Evolutionary conservation across 2,113 vertebrate species (phyloP).

Genomic region (Tichodroma muraria): DNA sequence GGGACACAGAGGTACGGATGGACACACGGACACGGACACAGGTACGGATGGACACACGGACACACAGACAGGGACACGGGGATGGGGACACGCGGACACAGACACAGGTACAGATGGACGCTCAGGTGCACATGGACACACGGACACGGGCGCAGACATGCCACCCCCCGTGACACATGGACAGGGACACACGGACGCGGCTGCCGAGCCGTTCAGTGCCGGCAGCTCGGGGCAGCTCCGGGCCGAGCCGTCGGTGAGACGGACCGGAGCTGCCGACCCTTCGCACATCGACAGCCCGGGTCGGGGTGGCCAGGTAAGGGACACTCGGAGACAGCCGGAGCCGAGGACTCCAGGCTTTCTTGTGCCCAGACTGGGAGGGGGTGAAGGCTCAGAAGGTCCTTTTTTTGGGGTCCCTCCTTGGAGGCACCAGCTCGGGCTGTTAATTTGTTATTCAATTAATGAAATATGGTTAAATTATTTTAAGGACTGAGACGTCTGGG

Average conservation of each 20-base stretch:
- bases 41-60: neutral
- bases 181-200: neutral
- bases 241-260: neutral
- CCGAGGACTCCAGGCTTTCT: neutral
- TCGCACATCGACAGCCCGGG: neutral
- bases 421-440: no score
- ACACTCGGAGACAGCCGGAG: neutral
- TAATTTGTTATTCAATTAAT: neutral
- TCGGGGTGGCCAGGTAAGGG: no score
- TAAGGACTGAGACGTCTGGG: neutral
- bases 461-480: neutral
- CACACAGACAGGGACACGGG: neutral
- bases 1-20: neutral
- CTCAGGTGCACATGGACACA: neutral
- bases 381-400: neutral
- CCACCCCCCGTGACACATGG: neutral
- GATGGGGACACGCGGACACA: neutral
- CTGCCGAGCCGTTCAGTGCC: fast-evolving
- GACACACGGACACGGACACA: no score
- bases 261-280: neutral
- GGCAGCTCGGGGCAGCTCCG: neutral
- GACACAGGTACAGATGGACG: neutral
- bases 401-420: no score
- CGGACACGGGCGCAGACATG: no score
- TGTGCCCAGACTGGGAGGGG: neutral